phyloP scores from a whole-genome alignment of 1,140 invertebrate species.

The Stenopsyche tienmushanensis region DNA sequence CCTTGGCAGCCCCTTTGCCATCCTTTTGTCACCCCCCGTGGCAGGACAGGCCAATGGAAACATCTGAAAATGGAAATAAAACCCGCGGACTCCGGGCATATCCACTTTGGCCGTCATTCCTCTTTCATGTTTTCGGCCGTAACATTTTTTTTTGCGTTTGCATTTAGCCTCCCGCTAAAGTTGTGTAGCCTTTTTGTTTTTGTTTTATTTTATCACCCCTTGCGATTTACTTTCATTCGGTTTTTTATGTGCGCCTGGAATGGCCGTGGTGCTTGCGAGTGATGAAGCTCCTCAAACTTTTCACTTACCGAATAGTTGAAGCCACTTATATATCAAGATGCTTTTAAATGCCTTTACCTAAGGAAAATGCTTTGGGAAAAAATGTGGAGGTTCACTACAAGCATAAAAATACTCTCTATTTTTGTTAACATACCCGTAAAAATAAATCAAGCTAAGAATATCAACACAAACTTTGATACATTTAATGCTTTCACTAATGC shows the following conservation, averaged over 20 bases:
- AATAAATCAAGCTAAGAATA: too few species aligned
- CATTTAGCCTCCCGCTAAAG: constrained; percentile 24
- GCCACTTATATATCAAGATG: neutral
- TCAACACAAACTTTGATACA: too few species aligned
- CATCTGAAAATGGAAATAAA: constrained; percentile 21
- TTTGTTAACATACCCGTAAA: too few species aligned
- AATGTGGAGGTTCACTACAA: too few species aligned
- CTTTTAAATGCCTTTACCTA: constrained; percentile 6
- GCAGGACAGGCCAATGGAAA: neutral
- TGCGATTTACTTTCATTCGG: constrained; percentile 34
- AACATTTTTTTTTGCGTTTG: constrained; percentile 29
- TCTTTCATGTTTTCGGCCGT: constrained; percentile 32
- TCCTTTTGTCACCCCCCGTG: neutral
- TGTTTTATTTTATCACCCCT: constrained; percentile 37
- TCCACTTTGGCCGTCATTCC: constrained; percentile 29
- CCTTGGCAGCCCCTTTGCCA: neutral
- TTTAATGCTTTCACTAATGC: too few species aligned
- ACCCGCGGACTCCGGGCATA: constrained; percentile 3
- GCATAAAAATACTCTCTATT: too few species aligned
- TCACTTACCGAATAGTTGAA: constrained; percentile 27
- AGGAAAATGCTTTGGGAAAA: neutral
- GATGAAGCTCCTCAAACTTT: constrained; percentile 34
- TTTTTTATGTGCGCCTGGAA: constrained; percentile 13
- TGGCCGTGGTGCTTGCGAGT: too few species aligned
- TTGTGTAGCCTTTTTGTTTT: constrained; percentile 32